Evolutionary conservation across 2,797 vertebrate species (phyloP).

Genomic region (Acipenser oxyrinchus): DNA sequence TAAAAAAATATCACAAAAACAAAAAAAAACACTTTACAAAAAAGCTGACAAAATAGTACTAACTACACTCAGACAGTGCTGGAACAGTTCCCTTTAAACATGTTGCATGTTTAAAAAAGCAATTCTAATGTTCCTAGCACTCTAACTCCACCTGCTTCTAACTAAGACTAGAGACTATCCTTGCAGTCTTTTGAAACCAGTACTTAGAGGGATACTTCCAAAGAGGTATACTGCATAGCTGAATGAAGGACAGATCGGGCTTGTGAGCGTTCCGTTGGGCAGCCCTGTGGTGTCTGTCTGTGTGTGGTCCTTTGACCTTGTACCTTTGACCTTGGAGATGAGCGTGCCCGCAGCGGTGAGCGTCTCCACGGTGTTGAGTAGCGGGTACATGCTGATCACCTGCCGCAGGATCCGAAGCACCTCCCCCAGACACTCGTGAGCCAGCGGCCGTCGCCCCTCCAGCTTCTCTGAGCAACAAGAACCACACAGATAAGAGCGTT

Average conservation of each 20-base stretch:
- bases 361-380: conserved; percentile 92
- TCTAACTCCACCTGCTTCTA: too few relatives aligned
- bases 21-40: too few relatives aligned
- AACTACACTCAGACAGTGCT: too few relatives aligned
- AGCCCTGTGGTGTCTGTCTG: background rate
- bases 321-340: conserved; percentile 93
- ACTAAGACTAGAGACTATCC: too few relatives aligned
- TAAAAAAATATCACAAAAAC: too few relatives aligned
- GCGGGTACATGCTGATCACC: conserved; percentile 81
- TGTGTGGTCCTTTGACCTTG: conserved; percentile 12
- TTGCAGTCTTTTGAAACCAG: background rate
- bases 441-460: conserved; percentile 70
- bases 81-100: too few relatives aligned
- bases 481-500: too few relatives aligned
- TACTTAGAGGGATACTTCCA: background rate
- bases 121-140: too few relatives aligned
- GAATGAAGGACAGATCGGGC: background rate
- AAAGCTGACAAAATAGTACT: too few relatives aligned
- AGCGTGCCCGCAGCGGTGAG: conserved; percentile 87
- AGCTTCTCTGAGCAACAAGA: conserved; percentile 58
- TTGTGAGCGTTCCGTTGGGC: background rate
- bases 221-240: background rate
- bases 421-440: conserved; percentile 85
- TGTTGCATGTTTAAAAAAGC: too few relatives aligned
- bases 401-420: conserved; percentile 83